Evolutionary conservation across 2,797 vertebrate genomes (phyloP).

Genomic region (Syngnathus rostellatus): DNA sequence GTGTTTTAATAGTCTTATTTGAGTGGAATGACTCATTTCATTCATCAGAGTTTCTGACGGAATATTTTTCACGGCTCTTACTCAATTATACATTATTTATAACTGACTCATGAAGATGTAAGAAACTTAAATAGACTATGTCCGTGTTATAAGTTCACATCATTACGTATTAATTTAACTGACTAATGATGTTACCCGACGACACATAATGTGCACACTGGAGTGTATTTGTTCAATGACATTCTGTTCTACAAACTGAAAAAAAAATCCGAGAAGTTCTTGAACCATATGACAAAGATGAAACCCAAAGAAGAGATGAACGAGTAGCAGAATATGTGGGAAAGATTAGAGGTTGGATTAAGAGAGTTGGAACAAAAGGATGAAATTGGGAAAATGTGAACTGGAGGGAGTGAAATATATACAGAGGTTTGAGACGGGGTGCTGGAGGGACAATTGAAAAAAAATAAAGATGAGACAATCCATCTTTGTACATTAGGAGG

Average conservation of each 20-base stretch:
- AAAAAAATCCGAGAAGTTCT: slow-evolving; percentile 3
- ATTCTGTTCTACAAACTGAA: background rate
- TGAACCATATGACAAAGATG: slow-evolving; percentile 33
- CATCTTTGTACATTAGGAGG: slow-evolving; percentile 82
- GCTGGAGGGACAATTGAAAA: slow-evolving; percentile 17
- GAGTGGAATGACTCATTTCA: background rate
- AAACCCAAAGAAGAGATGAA: slow-evolving; percentile 9
- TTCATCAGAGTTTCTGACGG: background rate
- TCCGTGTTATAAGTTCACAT: no score
- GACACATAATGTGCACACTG: background rate
- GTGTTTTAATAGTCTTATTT: background rate
- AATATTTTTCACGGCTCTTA: background rate
- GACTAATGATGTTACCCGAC: background rate
- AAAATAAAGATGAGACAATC: slow-evolving; percentile 77
- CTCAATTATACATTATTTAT: no score
- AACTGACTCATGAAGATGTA: no score
- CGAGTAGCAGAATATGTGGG: slow-evolving; percentile 5
- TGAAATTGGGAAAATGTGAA: slow-evolving; percentile 11
- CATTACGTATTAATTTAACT: no score
- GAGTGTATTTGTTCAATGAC: background rate
- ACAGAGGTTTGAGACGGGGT: slow-evolving; percentile 3
- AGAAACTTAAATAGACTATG: no score
- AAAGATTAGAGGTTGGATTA: slow-evolving; percentile 9
- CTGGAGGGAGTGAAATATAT: background rate
- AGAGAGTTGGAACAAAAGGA: slow-evolving; percentile 10